Evolutionary conservation across 92 coral and sea anemone species (phyloP), one percentile per base, ranked within the genome.

Genomic region (Desmophyllum pertusum): DNA sequence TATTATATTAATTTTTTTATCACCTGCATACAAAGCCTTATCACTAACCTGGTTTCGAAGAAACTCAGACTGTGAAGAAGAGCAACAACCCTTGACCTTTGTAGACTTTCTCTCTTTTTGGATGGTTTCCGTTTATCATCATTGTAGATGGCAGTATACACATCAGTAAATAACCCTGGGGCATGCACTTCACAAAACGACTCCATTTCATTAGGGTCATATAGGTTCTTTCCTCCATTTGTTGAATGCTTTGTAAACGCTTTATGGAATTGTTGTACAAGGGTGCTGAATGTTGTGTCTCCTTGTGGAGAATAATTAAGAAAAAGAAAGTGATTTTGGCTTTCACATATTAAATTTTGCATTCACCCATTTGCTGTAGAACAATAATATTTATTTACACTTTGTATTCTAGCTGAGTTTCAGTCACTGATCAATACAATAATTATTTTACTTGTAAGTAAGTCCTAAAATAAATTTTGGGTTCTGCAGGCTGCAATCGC

Each of bases 261-360:
- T 30, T 42, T 69, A 18, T 80, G 84, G 62, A 80, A 66, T 31
- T 64, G 61, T 14, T 43, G 18, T 59, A 65, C 25, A 1, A 80
- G 76, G 15, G 70, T 80, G 29, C 84, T 66, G 62, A 80, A 68
- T 13, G 84, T 37, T 80, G 76, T 62, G 41, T 66, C 76, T 5
- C 61, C 41, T 45, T 73, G 11, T 30, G 23, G 1, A 45, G 48
- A 29, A 29, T 25, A 2, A 46, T 1, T 73, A 45, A 8, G 27
- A 45, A 46, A 45, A 45, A 73, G 62, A 31, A 41, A 8, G 8
- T 3, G 8, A 3, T 41, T 8, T 3, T 41, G 8, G 3, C 8
- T 41, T 41, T 41, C 43, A 41, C 43, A 41, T 41, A 3, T 3
- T 41, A 3, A 3, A 3, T 41, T 41, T 41, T 41, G 4, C 8